These are phyloP conservation scores for Petrophora chlorosata DNA, from an alignment of 2,888 invertebrate genomes.

Conservation along the genomic window DNA sequence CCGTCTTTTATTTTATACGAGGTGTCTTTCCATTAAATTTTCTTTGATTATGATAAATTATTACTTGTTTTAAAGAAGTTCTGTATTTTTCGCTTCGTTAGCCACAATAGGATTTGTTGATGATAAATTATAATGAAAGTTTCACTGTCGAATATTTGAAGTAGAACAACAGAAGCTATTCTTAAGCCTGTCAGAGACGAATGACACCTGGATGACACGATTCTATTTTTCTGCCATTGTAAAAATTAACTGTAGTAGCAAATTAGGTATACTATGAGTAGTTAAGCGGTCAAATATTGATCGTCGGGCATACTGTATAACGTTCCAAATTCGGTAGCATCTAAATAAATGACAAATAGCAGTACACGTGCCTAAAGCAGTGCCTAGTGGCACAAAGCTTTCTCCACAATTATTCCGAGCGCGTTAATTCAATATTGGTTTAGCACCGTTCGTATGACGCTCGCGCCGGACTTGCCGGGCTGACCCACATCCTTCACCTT, in stretches of 20 bases:
- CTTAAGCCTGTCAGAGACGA: neutral
- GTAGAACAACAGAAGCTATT: neutral
- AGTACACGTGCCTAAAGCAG: conserved; percentile 16
- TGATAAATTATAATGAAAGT: neutral
- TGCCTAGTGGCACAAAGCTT: conserved; percentile 51
- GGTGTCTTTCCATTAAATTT: conserved; percentile 20
- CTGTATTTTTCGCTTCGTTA: neutral
- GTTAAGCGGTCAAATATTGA: too few relatives aligned
- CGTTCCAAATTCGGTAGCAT: conserved; percentile 18
- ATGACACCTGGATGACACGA: too few relatives aligned
- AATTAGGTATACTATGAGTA: too few relatives aligned
- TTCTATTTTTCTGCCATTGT: too few relatives aligned
- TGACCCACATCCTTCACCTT: conserved; percentile 70
- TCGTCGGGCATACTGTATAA: too few relatives aligned
- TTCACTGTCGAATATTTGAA: neutral
- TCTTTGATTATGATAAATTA: conserved; percentile 13
- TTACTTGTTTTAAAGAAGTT: conserved; percentile 3
- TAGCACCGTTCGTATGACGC: conserved; percentile 61
- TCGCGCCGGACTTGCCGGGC: conserved; percentile 38
- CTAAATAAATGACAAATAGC: conserved; percentile 40
- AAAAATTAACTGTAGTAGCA: too few relatives aligned
- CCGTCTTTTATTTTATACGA: conserved; percentile 27
- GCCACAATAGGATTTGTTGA: neutral
- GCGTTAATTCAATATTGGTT: conserved; percentile 80
- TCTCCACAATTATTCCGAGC: conserved; percentile 76